Base-by-base conservation (phyloP, 2,797 vertebrate genomes). In the Cyclopterus lumpus region DNA sequence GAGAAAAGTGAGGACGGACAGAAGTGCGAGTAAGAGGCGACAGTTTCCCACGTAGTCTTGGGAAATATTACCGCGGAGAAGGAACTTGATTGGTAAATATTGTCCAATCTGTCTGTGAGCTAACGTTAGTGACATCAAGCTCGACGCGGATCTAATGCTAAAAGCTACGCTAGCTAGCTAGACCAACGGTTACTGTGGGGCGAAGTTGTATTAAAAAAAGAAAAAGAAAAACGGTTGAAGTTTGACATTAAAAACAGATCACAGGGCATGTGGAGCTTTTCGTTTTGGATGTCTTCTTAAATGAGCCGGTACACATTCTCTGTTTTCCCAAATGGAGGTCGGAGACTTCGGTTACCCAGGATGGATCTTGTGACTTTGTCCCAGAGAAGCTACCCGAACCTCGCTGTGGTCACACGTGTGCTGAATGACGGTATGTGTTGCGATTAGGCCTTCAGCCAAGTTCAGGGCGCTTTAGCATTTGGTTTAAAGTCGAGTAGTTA, bases 341-440 rank as follows among this genome's bases (percentile, higher is more conserved):
- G n/a, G 10, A 6, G 16, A 6, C 12, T 11, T n/a, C n/a, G n/a
- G n/a, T n/a, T 36, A 54, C 9, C 10, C 30, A 0, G 1, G 24
- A 75, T 83, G 73, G 70, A 75, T 24, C 78, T 8, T 1, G 66
- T 53, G 73, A 16, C 18, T 22, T 54, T 55, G 6, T 67, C 20
- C 15, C 71, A 62, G 6, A 79, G 77, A 22, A 48, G 26, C 22
- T 92, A 91, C 70, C 71, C 80, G 0, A 93, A 93, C 61, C 80
- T 95, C 0, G 58, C 88, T 0, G 93, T 93, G 65, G 91, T 92
- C 48, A 81, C 91, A 48, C 91, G 66, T 24, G 77, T 91, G 16
- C 2, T 78, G 3, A 61, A 82, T 1, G 11, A 79, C 2, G 90
- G 91, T 93, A 66, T 69, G 84, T 83, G 1, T 14, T 4, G 8